Percentiles rank a stretch among this genome's conserved stretches.
Evolutionary conservation across 2,797 vertebrate genomes (phyloP).

Genomic region (Rhinichthys osculus): DNA sequence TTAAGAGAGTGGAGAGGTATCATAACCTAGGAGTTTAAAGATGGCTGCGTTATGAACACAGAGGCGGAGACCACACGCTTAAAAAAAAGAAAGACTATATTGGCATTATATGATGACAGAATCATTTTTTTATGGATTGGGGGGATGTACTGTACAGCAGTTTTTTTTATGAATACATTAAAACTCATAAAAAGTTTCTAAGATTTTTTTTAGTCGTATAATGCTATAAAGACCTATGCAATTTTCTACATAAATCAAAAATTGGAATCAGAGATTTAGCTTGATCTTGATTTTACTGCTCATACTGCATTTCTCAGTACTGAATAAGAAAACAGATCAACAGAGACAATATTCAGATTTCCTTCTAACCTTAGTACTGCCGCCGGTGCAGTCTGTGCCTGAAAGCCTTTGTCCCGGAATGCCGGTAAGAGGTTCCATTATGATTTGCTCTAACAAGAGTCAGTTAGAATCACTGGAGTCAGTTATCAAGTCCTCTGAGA

Average conservation of each 20-base stretch:
- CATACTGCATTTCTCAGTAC: neutral
- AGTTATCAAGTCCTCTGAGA: slow-evolving; percentile 30
- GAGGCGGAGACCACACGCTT: neutral
- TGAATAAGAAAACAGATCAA: neutral
- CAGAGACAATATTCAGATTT: slow-evolving; percentile 10
- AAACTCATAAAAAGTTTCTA: neutral
- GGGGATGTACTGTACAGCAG: too few species aligned
- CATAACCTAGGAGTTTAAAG: slow-evolving; percentile 11
- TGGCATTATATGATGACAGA: neutral
- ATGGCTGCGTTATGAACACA: neutral
- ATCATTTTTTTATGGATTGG: neutral
- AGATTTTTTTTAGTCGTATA: neutral
- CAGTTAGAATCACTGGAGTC: slow-evolving; percentile 35
- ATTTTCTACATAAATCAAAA: neutral
- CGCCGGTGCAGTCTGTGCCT: slow-evolving; percentile 18
- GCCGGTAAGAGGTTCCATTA: slow-evolving; percentile 44
- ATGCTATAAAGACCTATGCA: neutral
- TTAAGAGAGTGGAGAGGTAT: slow-evolving; percentile 13
- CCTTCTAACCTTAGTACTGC: neutral
- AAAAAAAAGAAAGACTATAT: neutral
- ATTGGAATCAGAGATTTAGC: neutral
- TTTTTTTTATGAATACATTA: neutral
- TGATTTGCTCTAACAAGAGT: slow-evolving; percentile 36
- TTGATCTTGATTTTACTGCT: neutral
- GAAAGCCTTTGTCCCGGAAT: slow-evolving; percentile 30